phyloP scores from a whole-genome alignment of 2,113 vertebrate genomes.

The Henicopernis longicauda region DNA sequence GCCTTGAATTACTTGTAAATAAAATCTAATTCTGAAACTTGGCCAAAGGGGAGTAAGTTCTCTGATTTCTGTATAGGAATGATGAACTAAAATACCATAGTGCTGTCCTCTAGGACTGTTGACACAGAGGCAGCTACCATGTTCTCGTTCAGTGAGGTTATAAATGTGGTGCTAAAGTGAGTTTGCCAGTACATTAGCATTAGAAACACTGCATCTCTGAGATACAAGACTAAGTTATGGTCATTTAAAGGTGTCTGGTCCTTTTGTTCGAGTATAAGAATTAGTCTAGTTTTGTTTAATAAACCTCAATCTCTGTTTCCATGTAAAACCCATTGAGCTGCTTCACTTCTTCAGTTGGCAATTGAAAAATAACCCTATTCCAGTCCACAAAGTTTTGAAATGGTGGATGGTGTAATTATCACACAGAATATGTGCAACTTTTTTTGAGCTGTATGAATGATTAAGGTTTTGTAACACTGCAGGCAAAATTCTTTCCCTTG shows the following conservation, averaged over 20 bases:
- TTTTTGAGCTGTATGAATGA: not conserved
- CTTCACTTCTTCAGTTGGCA: not conserved
- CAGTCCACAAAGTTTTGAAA: not conserved
- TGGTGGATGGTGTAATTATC: not conserved
- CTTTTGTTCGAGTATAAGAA: not conserved
- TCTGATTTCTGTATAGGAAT: not conserved
- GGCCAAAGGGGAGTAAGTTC: not conserved
- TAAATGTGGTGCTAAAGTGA: not conserved
- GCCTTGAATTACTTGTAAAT: not conserved
- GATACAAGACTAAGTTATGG: not conserved
- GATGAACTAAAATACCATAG: not conserved
- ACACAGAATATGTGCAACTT: not conserved
- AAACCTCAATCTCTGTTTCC: not conserved
- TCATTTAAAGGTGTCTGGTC: not conserved
- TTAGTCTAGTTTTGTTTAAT: not conserved
- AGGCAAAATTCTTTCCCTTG: conserved; percentile 36
- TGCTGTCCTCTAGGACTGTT: not conserved
- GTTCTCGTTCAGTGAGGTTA: not conserved
- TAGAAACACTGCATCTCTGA: not conserved
- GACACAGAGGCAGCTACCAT: not conserved
- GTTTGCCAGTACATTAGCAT: not conserved
- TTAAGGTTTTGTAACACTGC: not conserved
- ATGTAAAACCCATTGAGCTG: not conserved
- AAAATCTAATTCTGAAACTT: not conserved
- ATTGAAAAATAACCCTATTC: not conserved